Evolutionary conservation across 2,888 invertebrate genomes (phyloP).

Genomic region (Coelinius sp.): DNA sequence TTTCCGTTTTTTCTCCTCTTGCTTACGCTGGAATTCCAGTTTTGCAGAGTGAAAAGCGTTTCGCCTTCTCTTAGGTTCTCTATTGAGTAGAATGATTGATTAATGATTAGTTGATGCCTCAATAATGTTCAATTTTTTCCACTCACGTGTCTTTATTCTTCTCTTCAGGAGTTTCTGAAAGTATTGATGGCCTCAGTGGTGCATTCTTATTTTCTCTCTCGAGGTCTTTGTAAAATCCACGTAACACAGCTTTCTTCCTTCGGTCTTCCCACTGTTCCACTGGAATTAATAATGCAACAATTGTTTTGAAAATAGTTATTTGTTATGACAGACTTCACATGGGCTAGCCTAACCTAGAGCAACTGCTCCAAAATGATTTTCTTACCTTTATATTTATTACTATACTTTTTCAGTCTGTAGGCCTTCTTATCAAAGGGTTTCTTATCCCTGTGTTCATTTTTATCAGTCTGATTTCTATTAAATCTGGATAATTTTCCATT

Average conservation of each 20-base stretch:
- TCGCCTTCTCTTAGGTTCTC: constrained; percentile 50
- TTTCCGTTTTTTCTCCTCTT: constrained; percentile 74
- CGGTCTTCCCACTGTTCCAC: constrained; percentile 77
- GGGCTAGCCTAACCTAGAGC: constrained; percentile 21
- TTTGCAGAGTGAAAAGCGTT: constrained; percentile 73
- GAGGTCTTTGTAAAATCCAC: constrained; percentile 75
- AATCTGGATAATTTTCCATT: neutral
- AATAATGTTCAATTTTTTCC: neutral
- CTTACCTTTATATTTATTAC: constrained; percentile 77
- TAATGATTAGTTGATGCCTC: neutral
- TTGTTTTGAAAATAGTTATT: constrained; percentile 22
- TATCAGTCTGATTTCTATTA: neutral
- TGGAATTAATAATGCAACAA: constrained; percentile 47
- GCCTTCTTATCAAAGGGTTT: constrained; percentile 79
- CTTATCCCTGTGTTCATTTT: constrained; percentile 63
- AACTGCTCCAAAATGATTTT: neutral
- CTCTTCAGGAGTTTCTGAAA: neutral
- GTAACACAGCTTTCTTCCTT: constrained; percentile 74
- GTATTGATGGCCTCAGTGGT: neutral
- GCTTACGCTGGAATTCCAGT: constrained; percentile 70
- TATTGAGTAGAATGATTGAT: constrained; percentile 33
- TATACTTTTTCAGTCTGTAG: constrained; percentile 79
- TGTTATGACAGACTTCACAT: constrained; percentile 13
- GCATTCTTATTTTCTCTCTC: constrained; percentile 71
- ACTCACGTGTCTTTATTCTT: constrained; percentile 31